Conservation (phyloP, 64 coral and sea anemone species). For the Pachyseris speciosa region DNA sequence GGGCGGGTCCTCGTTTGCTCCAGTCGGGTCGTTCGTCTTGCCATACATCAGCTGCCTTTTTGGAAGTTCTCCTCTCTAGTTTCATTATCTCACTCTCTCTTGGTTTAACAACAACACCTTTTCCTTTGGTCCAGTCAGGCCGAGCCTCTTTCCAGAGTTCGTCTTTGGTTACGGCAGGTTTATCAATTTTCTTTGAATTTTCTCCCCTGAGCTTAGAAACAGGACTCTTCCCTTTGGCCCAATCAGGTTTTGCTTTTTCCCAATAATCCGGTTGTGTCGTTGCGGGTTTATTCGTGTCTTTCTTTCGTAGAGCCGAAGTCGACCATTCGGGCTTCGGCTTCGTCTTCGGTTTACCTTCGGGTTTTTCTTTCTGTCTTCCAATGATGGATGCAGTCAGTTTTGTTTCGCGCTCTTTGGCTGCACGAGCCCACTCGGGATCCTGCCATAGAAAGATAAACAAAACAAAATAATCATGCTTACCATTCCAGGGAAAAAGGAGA, state of each 20-base stretch:
- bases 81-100: not conserved
- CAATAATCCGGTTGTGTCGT: not conserved
- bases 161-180: too few species aligned
- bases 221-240: conserved; percentile 9
- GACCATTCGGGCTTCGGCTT: conserved; percentile 9
- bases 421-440: not conserved
- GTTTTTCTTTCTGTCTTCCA: not conserved
- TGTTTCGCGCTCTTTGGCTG: not conserved
- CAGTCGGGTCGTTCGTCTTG: not conserved
- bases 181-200: too few species aligned
- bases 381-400: not conserved
- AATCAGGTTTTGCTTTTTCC: not conserved
- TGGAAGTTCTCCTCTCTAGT: not conserved
- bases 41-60: not conserved
- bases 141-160: too few species aligned
- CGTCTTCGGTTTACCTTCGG: conserved; percentile 9
- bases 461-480: not conserved
- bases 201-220: too few species aligned
- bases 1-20: not conserved
- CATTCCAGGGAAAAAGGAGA: not conserved
- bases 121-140: too few species aligned
- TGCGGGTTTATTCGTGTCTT: not conserved
- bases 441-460: too few species aligned
- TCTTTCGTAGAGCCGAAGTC: too few species aligned
- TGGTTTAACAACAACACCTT: too few species aligned